These are phyloP conservation scores for Bombus superbus DNA, from an alignment of 1,140 invertebrate species.

Conservation along the genomic window DNA sequence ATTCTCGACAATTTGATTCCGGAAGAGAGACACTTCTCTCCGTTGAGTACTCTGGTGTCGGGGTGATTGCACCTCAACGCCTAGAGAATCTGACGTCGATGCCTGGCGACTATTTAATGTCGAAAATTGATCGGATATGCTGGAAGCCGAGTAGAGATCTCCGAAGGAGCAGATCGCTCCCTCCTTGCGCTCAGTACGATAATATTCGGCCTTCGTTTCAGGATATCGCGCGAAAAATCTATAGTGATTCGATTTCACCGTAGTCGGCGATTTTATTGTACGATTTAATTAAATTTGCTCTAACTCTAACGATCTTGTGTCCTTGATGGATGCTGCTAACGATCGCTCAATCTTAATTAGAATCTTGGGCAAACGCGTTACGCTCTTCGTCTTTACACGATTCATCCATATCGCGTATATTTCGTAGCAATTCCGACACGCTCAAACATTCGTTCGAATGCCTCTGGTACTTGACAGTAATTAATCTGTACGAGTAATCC, in stretches of 20 bases:
- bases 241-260: background rate
- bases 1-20: slow-evolving; percentile 67
- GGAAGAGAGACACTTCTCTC: slow-evolving; percentile 49
- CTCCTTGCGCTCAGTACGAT: background rate
- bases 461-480: background rate
- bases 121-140: slow-evolving; percentile 50
- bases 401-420: background rate
- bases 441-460: background rate
- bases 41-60: slow-evolving; percentile 43
- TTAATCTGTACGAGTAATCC: background rate
- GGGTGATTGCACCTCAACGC: slow-evolving; percentile 41
- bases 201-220: background rate
- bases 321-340: background rate
- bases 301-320: background rate
- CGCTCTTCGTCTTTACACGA: background rate
- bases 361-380: background rate
- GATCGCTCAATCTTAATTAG: slow-evolving; percentile 40
- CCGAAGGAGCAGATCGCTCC: background rate
- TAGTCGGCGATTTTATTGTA: no score
- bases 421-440: background rate
- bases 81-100: slow-evolving; percentile 18
- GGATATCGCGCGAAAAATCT: background rate
- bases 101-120: slow-evolving; percentile 42
- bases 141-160: background rate
- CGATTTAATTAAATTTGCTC: background rate